Percentiles rank a stretch among this genome's conserved stretches.
These are phyloP conservation scores for Isotomurus palustris DNA, from an alignment of 2,888 invertebrate genomes.

Conservation along the genomic window DNA sequence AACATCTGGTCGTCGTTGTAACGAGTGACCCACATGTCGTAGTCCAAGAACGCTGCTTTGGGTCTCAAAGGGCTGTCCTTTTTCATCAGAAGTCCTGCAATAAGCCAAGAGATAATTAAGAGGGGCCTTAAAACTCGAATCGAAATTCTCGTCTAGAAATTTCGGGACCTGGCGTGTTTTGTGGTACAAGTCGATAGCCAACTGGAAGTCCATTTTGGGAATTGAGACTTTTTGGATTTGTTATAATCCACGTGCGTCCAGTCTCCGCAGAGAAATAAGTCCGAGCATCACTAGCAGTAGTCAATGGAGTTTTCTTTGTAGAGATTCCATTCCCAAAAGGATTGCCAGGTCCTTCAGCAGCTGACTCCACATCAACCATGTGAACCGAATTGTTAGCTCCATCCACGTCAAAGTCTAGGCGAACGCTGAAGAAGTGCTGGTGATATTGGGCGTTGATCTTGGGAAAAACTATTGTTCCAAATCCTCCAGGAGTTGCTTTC, in stretches of 20 bases:
- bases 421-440: conserved; percentile 25
- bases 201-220: conserved; percentile 15
- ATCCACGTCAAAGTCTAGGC: conserved; percentile 28
- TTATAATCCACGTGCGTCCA: conserved; percentile 20
- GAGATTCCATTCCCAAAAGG: conserved; percentile 29
- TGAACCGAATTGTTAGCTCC: conserved; percentile 22
- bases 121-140: no score
- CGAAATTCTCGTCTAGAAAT: no score
- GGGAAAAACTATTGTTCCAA: conserved; percentile 13
- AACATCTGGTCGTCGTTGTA: conserved; percentile 29
- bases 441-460: conserved; percentile 21
- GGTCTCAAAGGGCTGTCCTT: conserved; percentile 21
- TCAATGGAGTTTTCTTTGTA: conserved; percentile 1
- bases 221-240: conserved; percentile 9
- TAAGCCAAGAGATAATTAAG: no score
- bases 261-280: conserved; percentile 9
- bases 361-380: conserved; percentile 15
- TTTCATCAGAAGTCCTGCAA: conserved; percentile 8
- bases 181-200: conserved; percentile 18
- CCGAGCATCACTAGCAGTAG: conserved; percentile 15
- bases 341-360: conserved; percentile 18
- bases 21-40: conserved; percentile 25
- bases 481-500: background rate
- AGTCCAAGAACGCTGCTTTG: conserved; percentile 20
- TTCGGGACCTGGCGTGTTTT: conserved; percentile 8